Conservation (phyloP, 2,113 vertebrate species). For the Egretta garzetta region DNA sequence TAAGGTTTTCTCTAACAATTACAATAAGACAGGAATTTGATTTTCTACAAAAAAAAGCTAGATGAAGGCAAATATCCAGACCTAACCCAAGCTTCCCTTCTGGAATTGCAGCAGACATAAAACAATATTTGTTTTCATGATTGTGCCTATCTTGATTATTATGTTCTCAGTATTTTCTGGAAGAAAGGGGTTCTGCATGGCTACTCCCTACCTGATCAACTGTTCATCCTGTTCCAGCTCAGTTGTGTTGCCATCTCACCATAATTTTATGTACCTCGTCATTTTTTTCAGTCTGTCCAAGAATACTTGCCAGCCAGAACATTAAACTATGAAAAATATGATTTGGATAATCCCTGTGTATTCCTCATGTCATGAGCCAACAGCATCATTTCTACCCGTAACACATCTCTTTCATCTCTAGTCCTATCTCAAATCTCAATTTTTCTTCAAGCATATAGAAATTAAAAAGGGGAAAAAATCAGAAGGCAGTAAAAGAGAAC, state of each 20-base stretch:
- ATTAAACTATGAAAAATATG: not conserved
- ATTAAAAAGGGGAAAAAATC: not conserved
- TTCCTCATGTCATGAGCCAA: not conserved
- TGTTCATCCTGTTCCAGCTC: not conserved
- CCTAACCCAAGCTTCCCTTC: not conserved
- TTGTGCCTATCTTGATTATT: not conserved
- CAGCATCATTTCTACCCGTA: not conserved
- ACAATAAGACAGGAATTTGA: not conserved
- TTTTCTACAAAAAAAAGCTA: not conserved
- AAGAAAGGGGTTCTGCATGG: not conserved
- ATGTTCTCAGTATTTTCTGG: not conserved
- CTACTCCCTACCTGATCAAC: not conserved
- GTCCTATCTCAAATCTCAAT: not conserved
- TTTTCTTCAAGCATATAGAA: not conserved
- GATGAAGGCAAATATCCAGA: not conserved
- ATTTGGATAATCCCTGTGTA: not conserved
- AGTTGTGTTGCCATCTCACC: rapidly evolving
- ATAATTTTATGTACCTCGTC: not conserved
- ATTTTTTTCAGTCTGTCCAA: not conserved
- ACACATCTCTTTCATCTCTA: not conserved
- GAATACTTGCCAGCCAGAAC: not conserved
- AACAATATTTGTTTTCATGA: not conserved
- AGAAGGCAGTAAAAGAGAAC: not conserved
- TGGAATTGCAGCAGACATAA: not conserved
- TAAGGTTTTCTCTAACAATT: not conserved